Evolutionary conservation across 2,797 vertebrate genomes (phyloP).

Genomic region (Kryptopterus vitreolus): DNA sequence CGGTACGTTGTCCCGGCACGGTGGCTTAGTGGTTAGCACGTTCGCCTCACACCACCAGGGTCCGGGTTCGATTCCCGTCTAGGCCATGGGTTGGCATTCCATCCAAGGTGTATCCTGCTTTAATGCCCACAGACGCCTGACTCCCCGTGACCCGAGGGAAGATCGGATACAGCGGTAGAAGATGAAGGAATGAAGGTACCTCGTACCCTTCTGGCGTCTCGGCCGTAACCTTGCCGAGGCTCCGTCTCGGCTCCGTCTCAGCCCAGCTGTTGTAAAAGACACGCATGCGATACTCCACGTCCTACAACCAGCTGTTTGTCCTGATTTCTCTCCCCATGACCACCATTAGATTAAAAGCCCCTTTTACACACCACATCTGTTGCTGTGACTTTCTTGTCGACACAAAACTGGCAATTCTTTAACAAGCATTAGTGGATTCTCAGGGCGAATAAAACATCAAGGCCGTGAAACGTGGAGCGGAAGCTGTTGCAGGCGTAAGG

Average conservation of each 20-base stretch:
- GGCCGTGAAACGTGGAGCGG: background rate
- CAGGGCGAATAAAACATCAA: background rate
- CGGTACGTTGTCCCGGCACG: too few relatives aligned
- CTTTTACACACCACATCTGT: constrained; percentile 11
- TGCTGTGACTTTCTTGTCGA: background rate
- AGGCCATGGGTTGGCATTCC: too few relatives aligned
- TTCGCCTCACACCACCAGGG: too few relatives aligned
- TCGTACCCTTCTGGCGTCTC: too few relatives aligned
- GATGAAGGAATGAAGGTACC: too few relatives aligned
- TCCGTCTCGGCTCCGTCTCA: background rate
- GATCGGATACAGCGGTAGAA: too few relatives aligned
- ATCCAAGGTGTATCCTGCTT: too few relatives aligned
- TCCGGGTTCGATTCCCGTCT: too few relatives aligned
- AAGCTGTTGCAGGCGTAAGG: background rate
- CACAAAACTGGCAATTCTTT: background rate
- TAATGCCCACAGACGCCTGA: too few relatives aligned
- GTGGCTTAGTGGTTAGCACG: too few relatives aligned
- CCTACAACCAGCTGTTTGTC: constrained; percentile 1
- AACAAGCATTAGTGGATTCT: constrained; percentile 11
- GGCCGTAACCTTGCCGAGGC: background rate
- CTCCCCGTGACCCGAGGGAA: too few relatives aligned
- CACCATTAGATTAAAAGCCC: background rate
- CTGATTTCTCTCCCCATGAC: background rate
- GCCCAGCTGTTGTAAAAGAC: background rate
- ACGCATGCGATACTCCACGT: background rate